Conservation (phyloP, 1,140 invertebrate genomes). For the Polyergus mexicanus region DNA sequence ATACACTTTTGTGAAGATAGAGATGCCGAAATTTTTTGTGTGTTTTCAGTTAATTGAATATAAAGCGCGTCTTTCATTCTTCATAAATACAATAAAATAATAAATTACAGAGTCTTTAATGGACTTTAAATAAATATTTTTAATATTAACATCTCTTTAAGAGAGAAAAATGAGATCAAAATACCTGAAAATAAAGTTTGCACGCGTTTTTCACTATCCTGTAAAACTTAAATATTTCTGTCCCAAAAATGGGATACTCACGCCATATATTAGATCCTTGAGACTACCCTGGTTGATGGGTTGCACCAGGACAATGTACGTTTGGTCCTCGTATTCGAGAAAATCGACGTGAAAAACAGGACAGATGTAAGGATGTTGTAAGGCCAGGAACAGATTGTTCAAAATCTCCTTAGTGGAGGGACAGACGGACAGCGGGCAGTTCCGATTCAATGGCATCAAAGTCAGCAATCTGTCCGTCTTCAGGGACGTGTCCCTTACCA, state of each 20-base stretch:
- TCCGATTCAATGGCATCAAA: constrained; percentile 89
- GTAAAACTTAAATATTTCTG: not conserved
- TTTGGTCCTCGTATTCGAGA: constrained; percentile 86
- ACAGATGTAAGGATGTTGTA: constrained; percentile 97
- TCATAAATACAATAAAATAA: no score
- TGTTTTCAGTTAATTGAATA: not conserved
- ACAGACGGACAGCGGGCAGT: constrained; percentile 86
- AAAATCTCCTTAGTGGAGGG: constrained; percentile 89
- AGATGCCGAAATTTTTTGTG: not conserved
- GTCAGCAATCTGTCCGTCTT: constrained; percentile 95
- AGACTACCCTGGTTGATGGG: constrained; percentile 95
- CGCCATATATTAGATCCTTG: constrained; percentile 96
- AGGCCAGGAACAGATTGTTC: constrained; percentile 93
- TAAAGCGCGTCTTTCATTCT: not conserved
- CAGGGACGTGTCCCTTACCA: constrained; percentile 92
- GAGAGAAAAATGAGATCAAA: not conserved
- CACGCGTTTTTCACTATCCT: not conserved
- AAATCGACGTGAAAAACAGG: constrained; percentile 94
- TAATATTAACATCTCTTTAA: not conserved
- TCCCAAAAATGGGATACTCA: constrained; percentile 80
- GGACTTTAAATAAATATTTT: not conserved
- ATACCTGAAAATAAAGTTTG: not conserved
- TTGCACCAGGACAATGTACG: constrained; percentile 91
- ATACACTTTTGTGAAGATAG: not conserved
- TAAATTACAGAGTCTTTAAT: not conserved